Conservation (phyloP, 1,140 invertebrate species). For the Drosophila sproati region DNA sequence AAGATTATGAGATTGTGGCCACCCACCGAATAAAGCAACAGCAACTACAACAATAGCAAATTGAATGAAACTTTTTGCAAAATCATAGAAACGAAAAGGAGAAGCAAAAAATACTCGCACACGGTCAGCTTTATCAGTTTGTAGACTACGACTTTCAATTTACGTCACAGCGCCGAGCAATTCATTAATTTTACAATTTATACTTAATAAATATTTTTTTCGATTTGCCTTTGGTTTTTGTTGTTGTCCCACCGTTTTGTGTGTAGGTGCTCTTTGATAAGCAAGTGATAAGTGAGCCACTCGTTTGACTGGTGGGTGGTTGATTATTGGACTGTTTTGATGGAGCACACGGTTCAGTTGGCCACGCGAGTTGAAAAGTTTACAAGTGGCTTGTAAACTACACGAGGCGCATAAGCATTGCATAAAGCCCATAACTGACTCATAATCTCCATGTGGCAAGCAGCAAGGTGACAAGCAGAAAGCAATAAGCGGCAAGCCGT, state of each 20-base stretch:
- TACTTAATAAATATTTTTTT: conserved; percentile 41
- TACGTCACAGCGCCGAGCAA: conserved; percentile 70
- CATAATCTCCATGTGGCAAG: conserved; percentile 29
- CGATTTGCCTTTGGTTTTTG: conserved; percentile 15
- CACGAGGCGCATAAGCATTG: conserved; percentile 39
- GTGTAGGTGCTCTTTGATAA: conserved; percentile 48
- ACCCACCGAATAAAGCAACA: conserved; percentile 59
- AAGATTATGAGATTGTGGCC: conserved; percentile 56
- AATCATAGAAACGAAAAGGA: background rate
- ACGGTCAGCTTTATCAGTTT: conserved; percentile 46
- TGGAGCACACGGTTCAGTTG: too few species aligned
- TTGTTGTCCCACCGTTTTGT: conserved; percentile 25
- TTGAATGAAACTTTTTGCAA: conserved; percentile 9
- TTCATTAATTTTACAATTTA: conserved; percentile 66
- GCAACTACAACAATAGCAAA: background rate
- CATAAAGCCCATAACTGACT: conserved; percentile 64
- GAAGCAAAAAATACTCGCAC: conserved; percentile 8
- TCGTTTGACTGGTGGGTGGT: conserved; percentile 18
- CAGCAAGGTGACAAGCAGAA: conserved; percentile 10
- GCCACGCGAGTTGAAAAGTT: conserved; percentile 29
- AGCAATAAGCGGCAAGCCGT: background rate
- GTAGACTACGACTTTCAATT: conserved; percentile 46
- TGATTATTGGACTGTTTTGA: background rate
- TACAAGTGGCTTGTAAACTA: conserved; percentile 30
- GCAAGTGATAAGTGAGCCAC: conserved; percentile 32